Percentiles rank a stretch among this genome's conserved stretches.
phyloP scores from a whole-genome alignment of 2,113 vertebrate genomes.

The Theristicus caerulescens region DNA sequence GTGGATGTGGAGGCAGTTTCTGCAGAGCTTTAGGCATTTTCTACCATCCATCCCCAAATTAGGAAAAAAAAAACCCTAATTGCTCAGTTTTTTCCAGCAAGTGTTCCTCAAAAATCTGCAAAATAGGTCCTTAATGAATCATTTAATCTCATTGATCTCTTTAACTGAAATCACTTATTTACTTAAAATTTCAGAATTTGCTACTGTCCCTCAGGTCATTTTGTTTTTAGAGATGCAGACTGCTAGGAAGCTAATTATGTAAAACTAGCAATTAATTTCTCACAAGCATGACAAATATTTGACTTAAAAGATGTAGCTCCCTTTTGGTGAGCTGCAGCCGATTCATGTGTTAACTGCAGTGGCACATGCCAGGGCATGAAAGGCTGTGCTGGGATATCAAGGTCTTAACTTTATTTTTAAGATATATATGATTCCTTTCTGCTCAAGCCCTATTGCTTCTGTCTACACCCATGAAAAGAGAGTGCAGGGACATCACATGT shows the following conservation, averaged over 20 bases:
- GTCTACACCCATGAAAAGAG: not conserved
- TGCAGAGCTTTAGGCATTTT: not conserved
- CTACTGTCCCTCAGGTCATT: slow-evolving; percentile 47
- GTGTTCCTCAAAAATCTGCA: not conserved
- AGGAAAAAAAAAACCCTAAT: not conserved
- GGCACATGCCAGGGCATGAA: not conserved
- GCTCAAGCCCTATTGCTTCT: not conserved
- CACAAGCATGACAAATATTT: slow-evolving; percentile 22
- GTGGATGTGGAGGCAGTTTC: not conserved
- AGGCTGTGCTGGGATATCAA: not conserved
- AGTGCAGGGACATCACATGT: not conserved
- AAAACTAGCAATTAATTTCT: slow-evolving; percentile 54
- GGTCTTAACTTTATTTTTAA: not conserved
- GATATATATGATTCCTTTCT: fast-evolving
- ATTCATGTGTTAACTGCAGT: not conserved
- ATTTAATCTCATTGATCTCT: slow-evolving; percentile 40
- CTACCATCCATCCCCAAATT: not conserved
- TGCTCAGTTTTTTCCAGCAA: not conserved
- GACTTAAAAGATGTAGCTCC: not conserved
- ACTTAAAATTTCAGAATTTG: not conserved
- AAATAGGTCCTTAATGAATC: slow-evolving; percentile 8
- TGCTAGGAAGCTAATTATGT: slow-evolving; percentile 37
- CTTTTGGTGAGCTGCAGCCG: not conserved
- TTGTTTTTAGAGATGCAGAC: not conserved
- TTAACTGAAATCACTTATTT: slow-evolving; percentile 40